A percentile compares a stretch with the other conserved stretches of the same genome.
phyloP scores from a whole-genome alignment of 2,113 vertebrate genomes.

The Burhinus bistriatus region DNA sequence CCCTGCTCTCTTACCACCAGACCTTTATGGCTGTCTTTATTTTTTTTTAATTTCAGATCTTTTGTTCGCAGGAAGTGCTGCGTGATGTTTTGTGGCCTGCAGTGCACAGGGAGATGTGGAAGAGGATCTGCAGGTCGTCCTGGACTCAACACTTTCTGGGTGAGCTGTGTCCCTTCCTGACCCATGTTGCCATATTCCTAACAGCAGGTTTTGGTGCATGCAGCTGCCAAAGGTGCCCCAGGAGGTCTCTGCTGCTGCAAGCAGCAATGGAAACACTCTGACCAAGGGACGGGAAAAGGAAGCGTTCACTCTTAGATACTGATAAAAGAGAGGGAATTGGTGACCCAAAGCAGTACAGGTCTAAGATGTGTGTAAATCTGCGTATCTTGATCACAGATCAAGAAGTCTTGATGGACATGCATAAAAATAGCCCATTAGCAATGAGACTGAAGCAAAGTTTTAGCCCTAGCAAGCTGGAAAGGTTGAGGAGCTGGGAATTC shows the following conservation, averaged over 20 bases:
- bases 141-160: neutral
- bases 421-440: neutral
- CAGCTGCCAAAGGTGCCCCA: neutral
- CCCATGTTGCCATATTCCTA: neutral
- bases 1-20: neutral
- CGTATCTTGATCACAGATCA: neutral
- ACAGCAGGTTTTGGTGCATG: neutral
- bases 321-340: neutral
- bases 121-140: neutral
- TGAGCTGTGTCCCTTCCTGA: neutral
- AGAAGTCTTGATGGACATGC: neutral
- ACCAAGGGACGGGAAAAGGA: neutral
- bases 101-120: neutral
- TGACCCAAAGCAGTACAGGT: neutral
- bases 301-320: neutral
- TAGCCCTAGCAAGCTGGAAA: neutral
- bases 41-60: neutral
- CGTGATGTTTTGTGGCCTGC: fast-evolving
- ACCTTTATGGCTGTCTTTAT: neutral
- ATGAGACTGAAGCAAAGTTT: neutral
- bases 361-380: neutral
- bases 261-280: neutral
- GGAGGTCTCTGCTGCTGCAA: neutral
- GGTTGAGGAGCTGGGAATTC: neutral
- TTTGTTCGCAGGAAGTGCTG: neutral